These are phyloP conservation scores for Amiota mariae DNA, from an alignment of 2,888 invertebrate species.

Conservation along the genomic window DNA sequence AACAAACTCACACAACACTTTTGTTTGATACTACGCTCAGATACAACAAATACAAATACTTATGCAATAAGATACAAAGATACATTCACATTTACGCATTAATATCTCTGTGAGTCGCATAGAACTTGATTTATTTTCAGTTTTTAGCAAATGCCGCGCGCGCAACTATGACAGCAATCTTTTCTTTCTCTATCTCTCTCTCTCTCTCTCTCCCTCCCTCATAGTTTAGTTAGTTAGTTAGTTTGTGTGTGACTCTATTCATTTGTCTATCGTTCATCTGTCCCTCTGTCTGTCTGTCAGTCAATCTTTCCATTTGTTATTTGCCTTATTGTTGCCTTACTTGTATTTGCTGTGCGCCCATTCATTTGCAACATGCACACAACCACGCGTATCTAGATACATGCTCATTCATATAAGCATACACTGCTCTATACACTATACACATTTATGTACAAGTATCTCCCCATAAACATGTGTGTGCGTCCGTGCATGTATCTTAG, in stretches of 20 bases:
- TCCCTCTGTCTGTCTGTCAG: not conserved
- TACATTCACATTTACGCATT: slow-evolving; percentile 4
- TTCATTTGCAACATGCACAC: slow-evolving; percentile 63
- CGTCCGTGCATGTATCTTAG: slow-evolving; percentile 8
- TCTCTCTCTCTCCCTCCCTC: too few relatives aligned
- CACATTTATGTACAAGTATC: slow-evolving; percentile 30
- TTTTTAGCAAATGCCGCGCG: not conserved
- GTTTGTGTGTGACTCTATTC: not conserved
- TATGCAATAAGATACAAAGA: slow-evolving; percentile 47
- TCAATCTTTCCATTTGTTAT: not conserved
- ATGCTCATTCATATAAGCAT: not conserved
- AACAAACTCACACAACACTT: not conserved
- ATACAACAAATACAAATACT: not conserved
- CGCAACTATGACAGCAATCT: slow-evolving; percentile 45
- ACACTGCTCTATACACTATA: not conserved
- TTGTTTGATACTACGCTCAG: not conserved
- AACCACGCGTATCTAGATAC: slow-evolving; percentile 34
- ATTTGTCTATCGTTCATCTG: not conserved
- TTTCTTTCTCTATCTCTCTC: too few relatives aligned
- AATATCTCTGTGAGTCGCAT: too few relatives aligned
- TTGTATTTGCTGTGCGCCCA: slow-evolving; percentile 54
- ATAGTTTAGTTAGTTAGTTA: slow-evolving; percentile 39
- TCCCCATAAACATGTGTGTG: slow-evolving; percentile 38
- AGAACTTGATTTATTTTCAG: too few relatives aligned
- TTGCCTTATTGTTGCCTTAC: slow-evolving; percentile 10